These are phyloP conservation scores for Thymelicus lineola DNA, from an alignment of 2,888 invertebrate genomes.

Conservation along the genomic window DNA sequence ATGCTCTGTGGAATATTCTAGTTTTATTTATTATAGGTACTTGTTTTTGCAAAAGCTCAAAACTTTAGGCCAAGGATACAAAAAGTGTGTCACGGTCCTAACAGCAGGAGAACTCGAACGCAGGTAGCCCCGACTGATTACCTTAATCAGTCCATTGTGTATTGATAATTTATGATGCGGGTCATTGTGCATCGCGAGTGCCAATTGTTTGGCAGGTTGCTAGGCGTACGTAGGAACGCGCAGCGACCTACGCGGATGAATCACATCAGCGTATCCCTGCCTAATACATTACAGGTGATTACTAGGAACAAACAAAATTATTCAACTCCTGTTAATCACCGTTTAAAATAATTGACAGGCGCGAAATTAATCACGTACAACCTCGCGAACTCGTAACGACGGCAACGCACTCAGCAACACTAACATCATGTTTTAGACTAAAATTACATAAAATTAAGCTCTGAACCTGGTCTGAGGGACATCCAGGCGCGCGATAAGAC, in stretches of 20 bases:
- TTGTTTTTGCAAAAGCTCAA: conserved; percentile 3
- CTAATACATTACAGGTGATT: conserved; percentile 11
- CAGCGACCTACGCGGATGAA: conserved; percentile 30
- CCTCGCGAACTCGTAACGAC: conserved; percentile 16
- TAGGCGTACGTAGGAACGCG: conserved; percentile 28
- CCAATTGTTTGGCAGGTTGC: conserved; percentile 37
- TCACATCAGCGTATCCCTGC: conserved; percentile 25
- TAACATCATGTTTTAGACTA: conserved; percentile 10
- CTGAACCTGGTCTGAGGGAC: background rate
- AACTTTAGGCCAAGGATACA: conserved; percentile 32
- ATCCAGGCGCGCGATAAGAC: conserved; percentile 38
- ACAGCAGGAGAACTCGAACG: conserved; percentile 16
- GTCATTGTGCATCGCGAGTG: conserved; percentile 24
- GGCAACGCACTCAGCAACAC: background rate
- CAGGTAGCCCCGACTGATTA: conserved; percentile 30
- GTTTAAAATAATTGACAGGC: background rate
- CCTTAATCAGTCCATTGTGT: conserved; percentile 30
- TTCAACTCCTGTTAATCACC: background rate
- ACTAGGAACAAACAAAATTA: background rate
- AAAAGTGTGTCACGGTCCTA: conserved; percentile 26
- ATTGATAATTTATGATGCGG: conserved; percentile 34
- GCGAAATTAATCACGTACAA: background rate
- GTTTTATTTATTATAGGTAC: background rate
- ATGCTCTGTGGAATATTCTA: no score
- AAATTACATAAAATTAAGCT: conserved; percentile 5